Base-by-base conservation (phyloP, 2,888 invertebrate species). In the Venusia cambrica region DNA sequence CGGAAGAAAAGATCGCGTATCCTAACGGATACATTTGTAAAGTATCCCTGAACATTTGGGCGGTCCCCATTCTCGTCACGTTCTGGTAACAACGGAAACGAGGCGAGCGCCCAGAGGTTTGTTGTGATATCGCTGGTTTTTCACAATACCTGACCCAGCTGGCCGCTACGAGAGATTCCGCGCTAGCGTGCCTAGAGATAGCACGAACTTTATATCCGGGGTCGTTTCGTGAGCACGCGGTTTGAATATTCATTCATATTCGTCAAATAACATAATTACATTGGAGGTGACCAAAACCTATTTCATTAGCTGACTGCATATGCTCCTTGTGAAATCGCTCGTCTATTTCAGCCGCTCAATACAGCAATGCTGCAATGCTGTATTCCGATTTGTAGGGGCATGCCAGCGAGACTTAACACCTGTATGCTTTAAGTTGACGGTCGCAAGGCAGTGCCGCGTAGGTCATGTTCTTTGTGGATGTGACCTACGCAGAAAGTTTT, bases 41-140 rank as follows among this genome's bases (percentile, higher is more conserved):
- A 80, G 80, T 80, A 80, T 78, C 73, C 73, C 66, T 49, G 69
- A 72, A 72, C 70, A 65, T 69, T 67, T 57, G 53, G 69, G 67
- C 63, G 63, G 30, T 21, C 70, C 61, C 68, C 65, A 81, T 78
- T 69, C 84, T 59, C 65, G 72, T 79, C 84, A 84, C 84, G 84
- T 79, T 45, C 62, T 53, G 54, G 72, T 67, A 77, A 76, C 80
- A 80, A 80, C 80, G 76, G 69, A 62, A 66, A 68, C 74, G 74
- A 70, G 71, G 66, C 66, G 69, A 70, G 69, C 70, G 76, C 74
- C 79, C 71, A 69, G 73, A 73, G 78, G 79, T 77, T 80, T 84
- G 84, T 83, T 80, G 80, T 80, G 81, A 81, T 84, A 84, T 77
- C 76, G 69, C 65, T 61, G 63, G 69, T 75, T 79, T 80, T 77